Evolutionary conservation across 2,888 invertebrate genomes (phyloP).

Genomic region (Ecliptopera silaceata): DNA sequence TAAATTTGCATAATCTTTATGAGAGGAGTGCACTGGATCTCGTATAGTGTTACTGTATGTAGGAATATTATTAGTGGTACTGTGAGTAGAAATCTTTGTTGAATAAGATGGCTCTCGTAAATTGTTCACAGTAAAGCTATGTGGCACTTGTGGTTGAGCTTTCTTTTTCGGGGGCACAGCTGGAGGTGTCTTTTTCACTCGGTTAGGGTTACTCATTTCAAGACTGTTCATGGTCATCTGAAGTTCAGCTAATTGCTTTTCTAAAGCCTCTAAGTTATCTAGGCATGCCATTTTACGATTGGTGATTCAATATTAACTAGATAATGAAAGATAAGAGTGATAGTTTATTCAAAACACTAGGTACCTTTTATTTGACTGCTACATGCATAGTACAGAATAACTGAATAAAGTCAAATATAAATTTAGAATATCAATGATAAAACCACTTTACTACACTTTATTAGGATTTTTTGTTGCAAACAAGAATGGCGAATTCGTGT

Average conservation of each 20-base stretch:
- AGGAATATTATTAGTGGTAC: conserved; percentile 57
- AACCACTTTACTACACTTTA: not conserved
- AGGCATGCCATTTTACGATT: conserved; percentile 61
- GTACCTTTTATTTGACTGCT: not conserved
- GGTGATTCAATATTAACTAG: not conserved
- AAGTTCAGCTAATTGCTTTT: conserved; percentile 87
- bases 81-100: conserved; percentile 65
- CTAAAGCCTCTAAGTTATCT: conserved; percentile 85
- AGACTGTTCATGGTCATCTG: conserved; percentile 79
- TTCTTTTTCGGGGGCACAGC: conserved; percentile 92
- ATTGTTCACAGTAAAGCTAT: conserved; percentile 88
- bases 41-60: conserved; percentile 54
- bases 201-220: conserved; percentile 52
- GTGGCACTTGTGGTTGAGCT: conserved; percentile 87
- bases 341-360: not conserved
- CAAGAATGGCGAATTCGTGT: conserved; percentile 7
- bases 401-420: not conserved
- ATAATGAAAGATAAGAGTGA: not conserved
- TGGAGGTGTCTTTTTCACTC: conserved; percentile 86
- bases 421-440: not conserved
- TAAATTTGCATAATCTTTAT: conserved; percentile 70
- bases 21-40: conserved; percentile 41
- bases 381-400: not conserved
- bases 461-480: conserved; percentile 7
- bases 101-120: conserved; percentile 90